Conservation (phyloP, 1,140 invertebrate species). For the Plutomurus gul region DNA sequence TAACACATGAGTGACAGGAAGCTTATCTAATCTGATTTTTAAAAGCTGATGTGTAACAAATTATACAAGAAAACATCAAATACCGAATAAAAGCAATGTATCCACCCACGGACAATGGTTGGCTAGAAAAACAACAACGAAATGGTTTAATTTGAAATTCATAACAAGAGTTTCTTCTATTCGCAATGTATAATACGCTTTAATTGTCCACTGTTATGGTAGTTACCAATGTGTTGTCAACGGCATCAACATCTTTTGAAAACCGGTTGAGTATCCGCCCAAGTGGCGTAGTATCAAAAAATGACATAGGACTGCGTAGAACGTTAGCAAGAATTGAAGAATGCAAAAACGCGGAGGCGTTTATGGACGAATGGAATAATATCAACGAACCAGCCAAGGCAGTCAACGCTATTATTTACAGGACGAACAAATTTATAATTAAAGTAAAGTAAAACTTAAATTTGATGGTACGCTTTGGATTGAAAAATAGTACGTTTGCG, state of each 20-base stretch:
- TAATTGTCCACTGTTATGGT: too few species aligned
- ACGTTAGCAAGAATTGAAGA: constrained; percentile 58
- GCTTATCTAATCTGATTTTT: too few species aligned
- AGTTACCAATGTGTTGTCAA: constrained; percentile 65
- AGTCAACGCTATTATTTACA: constrained; percentile 41
- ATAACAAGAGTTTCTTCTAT: constrained; percentile 67
- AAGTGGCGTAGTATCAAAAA: constrained; percentile 84
- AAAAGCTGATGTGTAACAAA: not conserved
- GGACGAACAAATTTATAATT: not conserved
- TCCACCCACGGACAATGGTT: constrained; percentile 46
- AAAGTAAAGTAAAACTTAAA: not conserved
- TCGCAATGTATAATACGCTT: constrained; percentile 65
- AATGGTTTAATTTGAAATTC: too few species aligned
- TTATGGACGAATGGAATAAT: constrained; percentile 49
- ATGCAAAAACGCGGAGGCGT: constrained; percentile 56
- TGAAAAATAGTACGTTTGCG: too few species aligned
- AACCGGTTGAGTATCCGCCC: constrained; percentile 84
- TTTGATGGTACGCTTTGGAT: too few species aligned
- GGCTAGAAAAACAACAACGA: constrained; percentile 34
- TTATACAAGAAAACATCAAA: not conserved
- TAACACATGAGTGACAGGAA: too few species aligned
- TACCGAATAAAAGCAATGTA: constrained; percentile 53
- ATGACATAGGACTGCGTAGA: constrained; percentile 64
- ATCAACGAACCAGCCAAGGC: constrained; percentile 36
- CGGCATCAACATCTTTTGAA: constrained; percentile 78